These are phyloP conservation scores for Cebidichthys violaceus DNA, from an alignment of 2,113 vertebrate genomes.

Conservation along the genomic window DNA sequence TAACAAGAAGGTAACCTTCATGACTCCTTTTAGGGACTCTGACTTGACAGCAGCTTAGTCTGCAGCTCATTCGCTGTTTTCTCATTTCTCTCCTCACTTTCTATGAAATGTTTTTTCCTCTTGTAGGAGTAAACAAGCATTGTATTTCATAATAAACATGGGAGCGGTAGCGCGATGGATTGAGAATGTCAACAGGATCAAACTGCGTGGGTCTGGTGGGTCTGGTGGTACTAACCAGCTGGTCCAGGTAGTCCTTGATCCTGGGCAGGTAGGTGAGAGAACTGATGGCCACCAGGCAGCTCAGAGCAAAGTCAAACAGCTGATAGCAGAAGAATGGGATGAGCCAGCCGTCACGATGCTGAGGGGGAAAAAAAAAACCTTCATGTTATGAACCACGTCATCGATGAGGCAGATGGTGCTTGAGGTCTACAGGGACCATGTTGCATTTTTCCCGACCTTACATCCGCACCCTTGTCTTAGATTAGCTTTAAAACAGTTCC, in stretches of 20 bases:
- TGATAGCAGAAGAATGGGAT: slow-evolving; percentile 99
- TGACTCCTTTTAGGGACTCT: no score
- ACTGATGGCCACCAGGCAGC: slow-evolving; percentile 96
- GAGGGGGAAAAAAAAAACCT: neutral
- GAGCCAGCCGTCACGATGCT: slow-evolving; percentile 98
- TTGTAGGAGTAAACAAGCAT: neutral
- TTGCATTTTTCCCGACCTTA: slow-evolving; percentile 20
- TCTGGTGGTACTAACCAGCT: slow-evolving; percentile 89
- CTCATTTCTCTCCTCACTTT: neutral
- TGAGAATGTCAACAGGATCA: neutral
- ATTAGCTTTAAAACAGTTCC: neutral
- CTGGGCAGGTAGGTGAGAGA: slow-evolving; percentile 96
- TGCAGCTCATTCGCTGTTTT: neutral
- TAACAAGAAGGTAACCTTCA: neutral
- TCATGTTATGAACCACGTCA: neutral
- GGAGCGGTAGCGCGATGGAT: neutral
- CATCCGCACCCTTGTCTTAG: neutral
- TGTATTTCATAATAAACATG: no score
- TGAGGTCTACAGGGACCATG: neutral
- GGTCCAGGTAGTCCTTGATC: slow-evolving; percentile 98
- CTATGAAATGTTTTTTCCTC: neutral
- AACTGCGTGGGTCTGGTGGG: neutral
- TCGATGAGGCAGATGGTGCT: neutral
- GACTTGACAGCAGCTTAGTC: neutral
- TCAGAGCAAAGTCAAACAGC: slow-evolving; percentile 97